These are phyloP conservation scores for Euzophera pinguis DNA, from an alignment of 2,888 invertebrate genomes.

Conservation along the genomic window DNA sequence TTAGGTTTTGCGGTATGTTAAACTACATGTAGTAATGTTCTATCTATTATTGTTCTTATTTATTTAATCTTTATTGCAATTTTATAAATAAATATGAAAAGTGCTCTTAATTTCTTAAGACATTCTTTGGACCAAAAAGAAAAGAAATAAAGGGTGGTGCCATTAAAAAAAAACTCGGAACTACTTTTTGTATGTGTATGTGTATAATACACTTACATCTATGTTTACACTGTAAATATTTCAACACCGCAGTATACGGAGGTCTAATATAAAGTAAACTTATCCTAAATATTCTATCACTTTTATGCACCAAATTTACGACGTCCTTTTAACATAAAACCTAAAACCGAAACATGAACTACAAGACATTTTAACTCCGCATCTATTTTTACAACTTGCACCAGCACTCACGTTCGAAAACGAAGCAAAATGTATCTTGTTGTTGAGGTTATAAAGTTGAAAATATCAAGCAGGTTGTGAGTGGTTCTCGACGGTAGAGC, in stretches of 20 bases:
- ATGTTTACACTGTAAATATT: too few relatives aligned
- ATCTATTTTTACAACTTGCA: conserved; percentile 6
- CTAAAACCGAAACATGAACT: background rate
- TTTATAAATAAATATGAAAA: too few relatives aligned
- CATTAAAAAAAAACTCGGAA: too few relatives aligned
- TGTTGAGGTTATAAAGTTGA: background rate
- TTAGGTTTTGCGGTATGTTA: too few relatives aligned
- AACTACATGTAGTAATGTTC: too few relatives aligned
- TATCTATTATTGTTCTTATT: too few relatives aligned
- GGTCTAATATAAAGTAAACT: background rate
- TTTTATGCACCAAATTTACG: background rate
- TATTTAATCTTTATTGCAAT: too few relatives aligned
- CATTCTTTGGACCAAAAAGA: too few relatives aligned
- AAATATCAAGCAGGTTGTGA: background rate
- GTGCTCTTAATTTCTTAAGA: too few relatives aligned
- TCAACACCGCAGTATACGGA: background rate
- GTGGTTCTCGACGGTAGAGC: background rate
- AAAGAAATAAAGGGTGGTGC: too few relatives aligned
- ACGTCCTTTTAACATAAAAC: conserved; percentile 1
- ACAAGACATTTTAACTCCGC: background rate
- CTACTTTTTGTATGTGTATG: too few relatives aligned
- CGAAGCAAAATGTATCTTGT: background rate
- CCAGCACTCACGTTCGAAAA: background rate
- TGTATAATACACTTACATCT: too few relatives aligned
- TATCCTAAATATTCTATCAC: background rate